Base-by-base conservation (phyloP, 23 tunicate species). In the Phallusia fumigata region DNA sequence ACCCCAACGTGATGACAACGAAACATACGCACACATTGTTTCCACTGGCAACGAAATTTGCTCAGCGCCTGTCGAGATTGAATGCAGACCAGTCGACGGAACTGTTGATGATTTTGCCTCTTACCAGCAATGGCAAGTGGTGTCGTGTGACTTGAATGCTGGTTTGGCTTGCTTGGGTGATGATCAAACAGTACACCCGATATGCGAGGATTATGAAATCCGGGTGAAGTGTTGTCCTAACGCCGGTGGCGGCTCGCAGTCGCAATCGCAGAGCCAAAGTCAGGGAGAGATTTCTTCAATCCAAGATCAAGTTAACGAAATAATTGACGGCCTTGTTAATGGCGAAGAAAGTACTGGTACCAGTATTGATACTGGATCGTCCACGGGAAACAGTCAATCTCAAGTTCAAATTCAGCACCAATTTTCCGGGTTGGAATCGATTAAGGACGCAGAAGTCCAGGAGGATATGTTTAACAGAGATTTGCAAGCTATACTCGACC, bases 181-280 rank as follows among this genome's bases (percentile, higher is more conserved):
- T 40, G 58, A 89, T 6, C 98, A 94, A 80, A 86, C 94, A 22
- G 82, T 79, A 35, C 98, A 94, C 74, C 98, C 98, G 30, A 79
- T 94, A 10, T 94, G 98, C 64, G 94, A 89, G 64, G 90, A 94
- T 86, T 94, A 94, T 69, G 98, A 94, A 79, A 80, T 94, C 51
- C 80, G 90, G 8, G 94, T 94, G 13, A 64, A 82, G 28, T 94
- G 98, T 53, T 94, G 98, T 40, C 83, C 93, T 2, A 53, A 47
- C 11, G 35, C 80, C 24, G 76, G 52, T 18, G 52, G 88, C 53
- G 81, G 87, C 11, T 44, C 65, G 6, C 81, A 75, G 18, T 40
- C 33, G 0, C 89, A 86, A 47, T 30, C 33, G 19, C 86, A 90
- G 35, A 65, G 79, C 52, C 83, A 85, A 32, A 58, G 44, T 18